These are phyloP conservation scores for Pyrgilauda ruficollis DNA, from an alignment of 2,113 vertebrate species.

Conservation along the genomic window DNA sequence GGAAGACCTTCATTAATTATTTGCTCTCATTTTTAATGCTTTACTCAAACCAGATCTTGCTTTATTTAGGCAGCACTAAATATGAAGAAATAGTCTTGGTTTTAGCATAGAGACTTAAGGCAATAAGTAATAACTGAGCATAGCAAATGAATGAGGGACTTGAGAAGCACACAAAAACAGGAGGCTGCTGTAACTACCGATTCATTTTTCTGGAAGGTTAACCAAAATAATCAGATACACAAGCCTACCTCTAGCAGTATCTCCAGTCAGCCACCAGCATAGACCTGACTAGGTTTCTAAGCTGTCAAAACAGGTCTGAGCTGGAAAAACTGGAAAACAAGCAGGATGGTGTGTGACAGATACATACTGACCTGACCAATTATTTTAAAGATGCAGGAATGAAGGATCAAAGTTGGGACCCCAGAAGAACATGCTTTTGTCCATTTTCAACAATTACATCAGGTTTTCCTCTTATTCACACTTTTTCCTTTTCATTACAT, in stretches of 20 bases:
- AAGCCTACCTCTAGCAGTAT: not conserved
- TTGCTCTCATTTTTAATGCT: not conserved
- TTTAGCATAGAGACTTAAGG: not conserved
- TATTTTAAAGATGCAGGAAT: not conserved
- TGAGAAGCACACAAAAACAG: not conserved
- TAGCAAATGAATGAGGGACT: not conserved
- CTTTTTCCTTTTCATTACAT: not conserved
- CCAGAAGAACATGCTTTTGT: not conserved
- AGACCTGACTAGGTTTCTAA: not conserved
- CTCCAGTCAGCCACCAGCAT: not conserved
- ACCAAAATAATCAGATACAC: not conserved
- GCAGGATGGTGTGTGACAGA: not conserved
- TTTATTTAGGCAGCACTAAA: not conserved
- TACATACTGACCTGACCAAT: not conserved
- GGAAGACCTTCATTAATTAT: not conserved
- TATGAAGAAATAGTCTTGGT: not conserved
- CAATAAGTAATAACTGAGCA: not conserved
- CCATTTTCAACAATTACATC: not conserved
- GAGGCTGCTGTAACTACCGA: accelerated
- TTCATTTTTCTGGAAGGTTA: not conserved
- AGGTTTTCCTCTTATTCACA: not conserved
- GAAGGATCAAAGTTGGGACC: not conserved
- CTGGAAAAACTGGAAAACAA: not conserved
- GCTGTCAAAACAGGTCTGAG: not conserved
- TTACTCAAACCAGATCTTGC: not conserved